These are phyloP conservation scores for Myotis lucifugus DNA, from an alignment of 2,113 vertebrate genomes.

Conservation along the genomic window DNA sequence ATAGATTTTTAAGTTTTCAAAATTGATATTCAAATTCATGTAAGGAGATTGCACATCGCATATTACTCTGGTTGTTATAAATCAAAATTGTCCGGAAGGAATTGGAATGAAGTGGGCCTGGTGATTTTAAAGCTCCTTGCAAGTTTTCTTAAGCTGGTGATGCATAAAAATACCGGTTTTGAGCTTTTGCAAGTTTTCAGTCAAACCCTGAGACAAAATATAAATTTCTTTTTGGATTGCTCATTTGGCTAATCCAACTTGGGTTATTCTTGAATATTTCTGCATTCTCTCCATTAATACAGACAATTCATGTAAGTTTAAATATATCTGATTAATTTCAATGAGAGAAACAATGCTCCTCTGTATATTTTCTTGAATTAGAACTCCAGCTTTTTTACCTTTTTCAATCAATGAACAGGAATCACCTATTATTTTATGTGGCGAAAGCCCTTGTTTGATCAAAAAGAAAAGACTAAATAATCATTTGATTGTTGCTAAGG, in stretches of 20 bases:
- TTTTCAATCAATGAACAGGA: conserved; percentile 53
- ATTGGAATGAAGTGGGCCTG: neutral
- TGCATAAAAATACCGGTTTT: neutral
- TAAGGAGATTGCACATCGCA: neutral
- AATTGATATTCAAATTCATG: neutral
- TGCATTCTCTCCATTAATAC: neutral
- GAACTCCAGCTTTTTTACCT: neutral
- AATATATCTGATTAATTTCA: neutral
- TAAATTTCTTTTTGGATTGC: neutral
- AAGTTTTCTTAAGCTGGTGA: neutral
- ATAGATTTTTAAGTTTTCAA: neutral
- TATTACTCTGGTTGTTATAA: neutral
- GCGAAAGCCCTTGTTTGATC: conserved; percentile 15
- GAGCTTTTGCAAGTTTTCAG: neutral
- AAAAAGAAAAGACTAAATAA: conserved; percentile 70
- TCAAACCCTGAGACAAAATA: neutral
- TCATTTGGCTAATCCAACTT: neutral
- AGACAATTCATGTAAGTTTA: neutral
- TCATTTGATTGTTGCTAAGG: conserved; percentile 44
- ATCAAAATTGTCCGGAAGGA: neutral
- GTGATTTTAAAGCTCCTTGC: neutral
- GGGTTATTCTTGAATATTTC: neutral
- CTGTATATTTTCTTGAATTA: neutral
- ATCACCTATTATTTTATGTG: conserved; percentile 25
- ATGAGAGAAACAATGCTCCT: neutral